Evolutionary conservation across 2,888 invertebrate genomes (phyloP), one percentile per base, ranked within the genome.

Genomic region (Opisthograptis luteolata): DNA sequence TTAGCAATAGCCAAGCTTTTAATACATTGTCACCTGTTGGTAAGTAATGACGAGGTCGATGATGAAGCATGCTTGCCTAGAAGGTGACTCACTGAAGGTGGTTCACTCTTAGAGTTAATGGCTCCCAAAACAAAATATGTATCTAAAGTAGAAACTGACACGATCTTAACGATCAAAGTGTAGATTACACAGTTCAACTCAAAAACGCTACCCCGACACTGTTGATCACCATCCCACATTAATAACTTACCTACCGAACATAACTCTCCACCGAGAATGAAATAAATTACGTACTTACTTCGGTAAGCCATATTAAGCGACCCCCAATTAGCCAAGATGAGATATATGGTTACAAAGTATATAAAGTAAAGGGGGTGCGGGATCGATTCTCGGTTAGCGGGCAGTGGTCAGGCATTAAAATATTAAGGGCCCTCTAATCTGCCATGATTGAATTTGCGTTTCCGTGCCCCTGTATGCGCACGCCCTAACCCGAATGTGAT

Each of bases 221-320:
- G 55, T 55, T 50, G 55, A 46, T 58, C 49, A 37, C 32, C 42
- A 34, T 45, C 27, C 60, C 64, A 51, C 66, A 71, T 70, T 70
- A 70, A 75, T 75, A 59, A 55, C 53, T 43, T 39, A 55, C 48
- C 59, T 52, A 30, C 48, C 27, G 55, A 48, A 66, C 76, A 76
- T 79, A 71, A 77, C 75, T 82, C 78, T 78, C 75, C 68, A 74
- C 66, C 55, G 76, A 69, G 76, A 79, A 76, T 76, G 81, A 83
- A 81, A 89, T 89, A 89, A 88, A 89, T 89, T 81, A 88, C 83
- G 76, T 81, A 87, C 89, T 89, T 89, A 89, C 85, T 80, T 81
- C 82, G 81, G 83, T 87, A 87, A 88, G 89, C 89, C 87, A 85
- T 87, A 89, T 87, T 85, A 89, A 84, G 83, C 85, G 87, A 86